Conservation (phyloP, 2,888 invertebrate species). For the Hemistola chrysoprasaria region DNA sequence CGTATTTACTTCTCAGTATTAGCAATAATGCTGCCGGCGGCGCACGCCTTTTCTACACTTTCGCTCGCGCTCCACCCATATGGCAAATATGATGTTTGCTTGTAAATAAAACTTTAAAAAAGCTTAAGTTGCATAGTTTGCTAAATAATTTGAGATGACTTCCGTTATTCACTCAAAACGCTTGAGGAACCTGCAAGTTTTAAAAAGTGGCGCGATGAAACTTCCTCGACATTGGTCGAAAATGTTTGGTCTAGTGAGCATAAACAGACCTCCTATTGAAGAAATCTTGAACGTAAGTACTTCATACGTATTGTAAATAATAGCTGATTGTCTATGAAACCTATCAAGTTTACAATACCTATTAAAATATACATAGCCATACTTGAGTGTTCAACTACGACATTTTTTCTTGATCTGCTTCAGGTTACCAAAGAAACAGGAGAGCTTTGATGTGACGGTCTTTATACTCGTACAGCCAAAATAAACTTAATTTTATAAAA, state of each 20-base stretch:
- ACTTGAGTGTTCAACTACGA: too few species aligned
- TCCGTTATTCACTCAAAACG: constrained; percentile 45
- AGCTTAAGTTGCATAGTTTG: not conserved
- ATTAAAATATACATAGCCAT: too few species aligned
- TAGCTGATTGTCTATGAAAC: too few species aligned
- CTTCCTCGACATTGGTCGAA: constrained; percentile 65
- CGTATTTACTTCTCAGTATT: constrained; percentile 12
- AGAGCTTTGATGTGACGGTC: too few species aligned
- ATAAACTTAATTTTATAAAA: too few species aligned
- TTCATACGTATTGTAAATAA: too few species aligned
- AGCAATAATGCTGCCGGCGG: constrained; percentile 1
- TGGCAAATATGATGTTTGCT: not conserved
- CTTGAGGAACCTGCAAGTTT: constrained; percentile 51
- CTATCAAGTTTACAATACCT: too few species aligned
- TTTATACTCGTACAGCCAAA: too few species aligned
- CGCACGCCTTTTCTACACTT: constrained; percentile 2
- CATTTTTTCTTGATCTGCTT: too few species aligned
- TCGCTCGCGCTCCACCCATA: constrained; percentile 3
- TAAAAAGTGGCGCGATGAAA: constrained; percentile 59
- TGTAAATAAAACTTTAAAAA: not conserved
- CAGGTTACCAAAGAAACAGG: too few species aligned
- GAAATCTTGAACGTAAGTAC: constrained; percentile 61
- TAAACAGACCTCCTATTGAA: constrained; percentile 48
- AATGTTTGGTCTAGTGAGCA: constrained; percentile 53
- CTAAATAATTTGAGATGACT: constrained; percentile 34